Base-by-base conservation (phyloP, 1,140 invertebrate genomes). In the Dufourea novaeangliae region DNA sequence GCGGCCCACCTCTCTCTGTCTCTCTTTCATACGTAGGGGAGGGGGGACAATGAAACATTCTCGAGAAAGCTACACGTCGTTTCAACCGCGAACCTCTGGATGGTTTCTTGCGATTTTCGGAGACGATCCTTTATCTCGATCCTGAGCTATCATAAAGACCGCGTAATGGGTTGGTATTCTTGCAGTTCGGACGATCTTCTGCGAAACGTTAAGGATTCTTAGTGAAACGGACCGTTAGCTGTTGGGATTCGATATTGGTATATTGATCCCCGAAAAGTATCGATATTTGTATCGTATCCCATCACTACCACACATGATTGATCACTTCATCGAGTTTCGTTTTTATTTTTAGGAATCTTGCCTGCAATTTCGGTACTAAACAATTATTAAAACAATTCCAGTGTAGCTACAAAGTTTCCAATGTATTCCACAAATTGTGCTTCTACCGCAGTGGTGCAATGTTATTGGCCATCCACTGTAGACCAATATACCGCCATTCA, bases 231-330 rank as follows among this genome's bases (percentile, higher is more conserved):
- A n/a, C n/a, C n/a, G n/a, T n/a, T n/a, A n/a, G n/a, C n/a, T n/a
- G n/a, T n/a, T n/a, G n/a, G n/a, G n/a, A n/a, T n/a, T n/a, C n/a
- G n/a, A n/a, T n/a, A n/a, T n/a, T n/a, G n/a, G n/a, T n/a, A n/a
- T n/a, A n/a, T n/a, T n/a, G n/a, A n/a, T n/a, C n/a, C n/a, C n/a
- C n/a, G n/a, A n/a, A n/a, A n/a, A n/a, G n/a, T n/a, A n/a, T n/a
- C n/a, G n/a, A n/a, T n/a, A n/a, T n/a, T n/a, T n/a, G n/a, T n/a
- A n/a, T n/a, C n/a, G n/a, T n/a, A 46, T 61, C 64, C 25, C n/a
- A 44, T 78, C 80, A 78, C 37, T 86, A 79, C 17, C 61, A 80
- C 37, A 59, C 71, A 74, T 39, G 50, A 50, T 66, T 52, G 64
- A 75, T 82, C 76, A 76, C 74, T 66, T 70, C 61, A 25, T 70